phyloP scores from a whole-genome alignment of 1,140 invertebrate species.

The Drosophila sproati region DNA sequence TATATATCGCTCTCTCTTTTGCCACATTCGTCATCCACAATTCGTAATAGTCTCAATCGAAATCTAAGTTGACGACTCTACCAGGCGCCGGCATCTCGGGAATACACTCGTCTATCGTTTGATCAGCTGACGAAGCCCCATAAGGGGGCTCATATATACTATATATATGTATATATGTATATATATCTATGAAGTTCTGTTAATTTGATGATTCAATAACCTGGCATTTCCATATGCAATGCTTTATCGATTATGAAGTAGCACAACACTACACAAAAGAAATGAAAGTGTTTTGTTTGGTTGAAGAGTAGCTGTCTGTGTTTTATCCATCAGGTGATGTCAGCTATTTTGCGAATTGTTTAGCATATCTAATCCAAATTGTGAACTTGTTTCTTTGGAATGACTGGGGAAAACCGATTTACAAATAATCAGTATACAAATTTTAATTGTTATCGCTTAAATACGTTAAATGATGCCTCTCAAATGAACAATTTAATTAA shows the following conservation, averaged over 20 bases:
- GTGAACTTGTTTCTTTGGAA: slow-evolving; percentile 6
- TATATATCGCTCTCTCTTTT: background rate
- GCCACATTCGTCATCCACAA: slow-evolving; percentile 12
- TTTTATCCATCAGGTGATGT: slow-evolving; percentile 3
- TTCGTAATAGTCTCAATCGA: slow-evolving; percentile 9
- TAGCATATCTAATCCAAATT: background rate
- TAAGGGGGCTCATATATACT: background rate
- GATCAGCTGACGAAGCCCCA: slow-evolving; percentile 22
- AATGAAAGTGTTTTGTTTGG: background rate
- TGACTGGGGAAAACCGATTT: background rate
- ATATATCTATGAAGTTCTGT: background rate
- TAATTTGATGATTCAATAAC: slow-evolving; percentile 21
- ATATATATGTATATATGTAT: no score
- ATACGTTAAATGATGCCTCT: background rate
- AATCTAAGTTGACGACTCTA: background rate
- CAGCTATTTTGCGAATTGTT: slow-evolving; percentile 2
- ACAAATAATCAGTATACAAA: background rate
- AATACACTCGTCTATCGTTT: slow-evolving; percentile 3
- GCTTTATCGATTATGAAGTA: background rate
- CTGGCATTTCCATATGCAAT: slow-evolving; percentile 12
- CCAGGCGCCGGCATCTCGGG: slow-evolving; percentile 40
- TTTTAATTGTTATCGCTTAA: background rate
- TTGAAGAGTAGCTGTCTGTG: background rate
- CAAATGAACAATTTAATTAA: background rate
- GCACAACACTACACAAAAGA: background rate